Evolutionary conservation across 2,113 vertebrate genomes (phyloP).

Genomic region (Serilophus lunatus): DNA sequence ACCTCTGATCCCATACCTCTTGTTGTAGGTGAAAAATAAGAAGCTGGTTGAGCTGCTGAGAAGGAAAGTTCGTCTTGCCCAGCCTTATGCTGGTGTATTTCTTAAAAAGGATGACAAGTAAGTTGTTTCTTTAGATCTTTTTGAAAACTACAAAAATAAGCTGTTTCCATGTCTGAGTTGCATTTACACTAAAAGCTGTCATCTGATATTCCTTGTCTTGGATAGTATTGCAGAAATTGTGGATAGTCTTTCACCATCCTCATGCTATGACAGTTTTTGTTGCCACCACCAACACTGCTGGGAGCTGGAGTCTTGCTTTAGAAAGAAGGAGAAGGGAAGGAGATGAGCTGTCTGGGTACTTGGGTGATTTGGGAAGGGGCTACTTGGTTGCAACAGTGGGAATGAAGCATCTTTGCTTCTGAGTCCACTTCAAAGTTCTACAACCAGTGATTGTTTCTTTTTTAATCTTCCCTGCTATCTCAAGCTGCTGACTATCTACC

Average conservation of each 20-base stretch:
- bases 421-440: neutral
- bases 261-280: neutral
- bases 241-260: neutral
- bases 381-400: neutral
- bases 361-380: neutral
- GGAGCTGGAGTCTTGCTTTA: neutral
- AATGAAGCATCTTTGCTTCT: neutral
- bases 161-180: neutral
- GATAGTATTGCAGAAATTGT: neutral
- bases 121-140: constrained; percentile 10
- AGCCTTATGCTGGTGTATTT: constrained; percentile 95
- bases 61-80: constrained; percentile 92
- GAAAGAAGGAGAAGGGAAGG: neutral
- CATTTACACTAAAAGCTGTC: neutral
- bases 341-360: neutral
- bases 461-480: neutral
- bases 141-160: neutral
- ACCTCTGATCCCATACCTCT: neutral
- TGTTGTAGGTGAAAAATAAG: constrained; percentile 89
- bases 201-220: neutral
- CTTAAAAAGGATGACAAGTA: constrained; percentile 93
- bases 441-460: neutral
- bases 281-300: neutral
- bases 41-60: constrained; percentile 90
- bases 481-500: neutral